Percentiles rank a stretch among this genome's conserved stretches.
Conservation (phyloP, 2,888 invertebrate species). For the Apodemia mormo region DNA sequence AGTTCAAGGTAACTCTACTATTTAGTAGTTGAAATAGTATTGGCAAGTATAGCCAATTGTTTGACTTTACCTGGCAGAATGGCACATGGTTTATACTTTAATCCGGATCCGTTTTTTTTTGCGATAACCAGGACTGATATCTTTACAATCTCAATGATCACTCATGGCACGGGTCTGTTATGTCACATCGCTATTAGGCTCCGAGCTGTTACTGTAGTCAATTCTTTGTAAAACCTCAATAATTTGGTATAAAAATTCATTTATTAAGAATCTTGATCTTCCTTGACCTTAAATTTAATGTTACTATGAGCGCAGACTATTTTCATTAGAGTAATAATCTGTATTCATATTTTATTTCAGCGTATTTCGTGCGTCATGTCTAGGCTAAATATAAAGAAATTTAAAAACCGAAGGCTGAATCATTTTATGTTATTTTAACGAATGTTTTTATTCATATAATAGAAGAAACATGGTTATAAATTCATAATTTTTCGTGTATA, state of each 20-base stretch:
- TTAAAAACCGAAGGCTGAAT: neutral
- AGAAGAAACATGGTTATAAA: neutral
- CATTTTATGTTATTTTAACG: constrained; percentile 2
- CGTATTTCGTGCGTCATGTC: constrained; percentile 6
- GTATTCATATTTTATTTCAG: constrained; percentile 17
- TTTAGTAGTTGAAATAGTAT: too few relatives aligned
- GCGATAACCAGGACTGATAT: too few relatives aligned
- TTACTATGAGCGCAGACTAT: neutral
- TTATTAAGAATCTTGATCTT: neutral
- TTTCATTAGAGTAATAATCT: constrained; percentile 2
- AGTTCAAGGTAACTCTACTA: too few relatives aligned
- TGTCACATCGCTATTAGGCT: too few relatives aligned
- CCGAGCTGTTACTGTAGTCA: too few relatives aligned
- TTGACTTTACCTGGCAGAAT: too few relatives aligned
- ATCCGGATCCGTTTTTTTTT: too few relatives aligned
- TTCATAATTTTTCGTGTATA: neutral
- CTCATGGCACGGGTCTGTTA: too few relatives aligned
- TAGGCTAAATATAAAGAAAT: constrained; percentile 16
- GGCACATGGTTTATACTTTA: too few relatives aligned
- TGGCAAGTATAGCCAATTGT: too few relatives aligned
- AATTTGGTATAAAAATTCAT: neutral
- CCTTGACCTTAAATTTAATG: neutral
- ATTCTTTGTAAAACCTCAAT: too few relatives aligned
- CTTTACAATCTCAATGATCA: too few relatives aligned
- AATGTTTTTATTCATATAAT: neutral